Percentiles rank a stretch among this genome's conserved stretches.
Conservation (phyloP, 1,140 invertebrate genomes). For the Elymnias hypermnestra region DNA sequence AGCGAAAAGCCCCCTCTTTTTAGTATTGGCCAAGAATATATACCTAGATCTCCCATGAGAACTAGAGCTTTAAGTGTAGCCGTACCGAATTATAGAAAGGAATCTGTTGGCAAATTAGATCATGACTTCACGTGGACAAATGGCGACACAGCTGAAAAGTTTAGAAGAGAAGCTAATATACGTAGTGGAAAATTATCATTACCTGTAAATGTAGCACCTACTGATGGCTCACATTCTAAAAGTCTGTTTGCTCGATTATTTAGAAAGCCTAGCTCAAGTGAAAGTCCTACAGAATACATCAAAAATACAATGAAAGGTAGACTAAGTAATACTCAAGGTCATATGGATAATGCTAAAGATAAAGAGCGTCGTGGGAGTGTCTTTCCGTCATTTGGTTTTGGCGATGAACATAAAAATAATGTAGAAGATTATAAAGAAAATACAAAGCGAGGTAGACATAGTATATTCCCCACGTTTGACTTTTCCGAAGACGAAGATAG, state of each 20-base stretch:
- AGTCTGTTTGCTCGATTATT: slow-evolving; percentile 52
- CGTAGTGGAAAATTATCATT: slow-evolving; percentile 61
- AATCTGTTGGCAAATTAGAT: slow-evolving; percentile 59
- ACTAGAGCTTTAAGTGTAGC: slow-evolving; percentile 73
- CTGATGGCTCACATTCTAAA: slow-evolving; percentile 32
- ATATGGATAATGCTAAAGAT: slow-evolving; percentile 34
- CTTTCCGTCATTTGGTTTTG: slow-evolving; percentile 42
- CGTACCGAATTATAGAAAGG: slow-evolving; percentile 62
- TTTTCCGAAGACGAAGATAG: slow-evolving; percentile 62
- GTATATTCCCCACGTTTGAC: slow-evolving; percentile 62
- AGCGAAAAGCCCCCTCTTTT: slow-evolving; percentile 79
- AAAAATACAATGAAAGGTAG: slow-evolving; percentile 57
- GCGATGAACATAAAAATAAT: slow-evolving; percentile 39
- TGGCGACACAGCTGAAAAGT: slow-evolving; percentile 77
- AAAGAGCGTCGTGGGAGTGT: slow-evolving; percentile 49
- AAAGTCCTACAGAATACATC: slow-evolving; percentile 52
- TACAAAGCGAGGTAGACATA: slow-evolving; percentile 52
- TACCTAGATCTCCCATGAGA: slow-evolving; percentile 64
- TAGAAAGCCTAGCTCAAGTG: slow-evolving; percentile 46
- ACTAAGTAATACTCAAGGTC: slow-evolving; percentile 34
- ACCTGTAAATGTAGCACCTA: slow-evolving; percentile 29
- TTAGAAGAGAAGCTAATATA: slow-evolving; percentile 73
- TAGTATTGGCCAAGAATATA: slow-evolving; percentile 75
- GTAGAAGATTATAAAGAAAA: slow-evolving; percentile 50
- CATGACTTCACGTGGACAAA: slow-evolving; percentile 83